These are phyloP conservation scores for Actinia equina DNA, from an alignment of 64 coral and sea anemone genomes.

Conservation along the genomic window DNA sequence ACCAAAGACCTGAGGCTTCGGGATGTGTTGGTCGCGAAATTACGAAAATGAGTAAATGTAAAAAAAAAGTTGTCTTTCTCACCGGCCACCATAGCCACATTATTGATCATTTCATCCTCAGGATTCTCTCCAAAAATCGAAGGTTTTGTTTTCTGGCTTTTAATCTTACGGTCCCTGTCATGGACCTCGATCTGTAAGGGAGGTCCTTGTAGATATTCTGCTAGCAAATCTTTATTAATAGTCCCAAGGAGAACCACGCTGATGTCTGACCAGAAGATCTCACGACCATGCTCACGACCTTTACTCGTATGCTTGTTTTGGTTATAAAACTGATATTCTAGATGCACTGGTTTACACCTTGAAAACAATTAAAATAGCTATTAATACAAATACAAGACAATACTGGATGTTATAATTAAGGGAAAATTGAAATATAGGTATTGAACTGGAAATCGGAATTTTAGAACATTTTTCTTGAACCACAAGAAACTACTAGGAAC, in stretches of 20 bases:
- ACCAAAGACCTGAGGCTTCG: no score
- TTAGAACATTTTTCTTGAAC: no score
- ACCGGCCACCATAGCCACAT: conserved; percentile 86
- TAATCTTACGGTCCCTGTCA: conserved; percentile 83
- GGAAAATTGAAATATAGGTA: no score
- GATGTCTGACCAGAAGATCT: conserved; percentile 80
- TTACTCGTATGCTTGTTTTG: conserved; percentile 61
- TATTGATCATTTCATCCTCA: conserved; percentile 92
- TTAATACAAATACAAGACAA: background rate
- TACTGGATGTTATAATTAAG: no score
- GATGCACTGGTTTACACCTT: conserved; percentile 78
- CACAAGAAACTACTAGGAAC: no score
- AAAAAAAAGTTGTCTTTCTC: background rate
- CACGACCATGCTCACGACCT: conserved; percentile 69
- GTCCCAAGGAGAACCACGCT: conserved; percentile 87
- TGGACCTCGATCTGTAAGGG: conserved; percentile 83
- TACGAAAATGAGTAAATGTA: no score
- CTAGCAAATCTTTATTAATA: conserved; percentile 73
- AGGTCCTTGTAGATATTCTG: conserved; percentile 79
- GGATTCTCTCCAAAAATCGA: conserved; percentile 81
- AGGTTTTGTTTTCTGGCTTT: conserved; percentile 69
- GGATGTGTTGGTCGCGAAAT: no score
- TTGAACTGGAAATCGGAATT: no score
- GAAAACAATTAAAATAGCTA: background rate
- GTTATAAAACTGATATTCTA: conserved; percentile 85